Conservation (phyloP, 2,797 vertebrate species). For the Gallinago solitaria region DNA sequence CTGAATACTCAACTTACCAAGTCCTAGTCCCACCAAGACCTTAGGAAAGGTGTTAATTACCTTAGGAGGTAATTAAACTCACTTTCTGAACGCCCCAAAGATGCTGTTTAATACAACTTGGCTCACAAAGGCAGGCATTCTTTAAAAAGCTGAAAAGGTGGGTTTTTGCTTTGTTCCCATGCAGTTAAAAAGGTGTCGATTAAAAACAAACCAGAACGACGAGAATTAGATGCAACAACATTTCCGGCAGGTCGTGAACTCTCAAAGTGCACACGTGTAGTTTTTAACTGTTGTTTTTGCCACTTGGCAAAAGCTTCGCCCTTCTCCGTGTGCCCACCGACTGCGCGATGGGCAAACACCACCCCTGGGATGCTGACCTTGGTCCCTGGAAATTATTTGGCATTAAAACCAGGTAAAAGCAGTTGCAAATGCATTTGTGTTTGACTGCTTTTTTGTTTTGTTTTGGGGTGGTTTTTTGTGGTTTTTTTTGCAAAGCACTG, state of each 20-base stretch:
- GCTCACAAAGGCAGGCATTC: conserved; percentile 39
- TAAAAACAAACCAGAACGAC: conserved; percentile 23
- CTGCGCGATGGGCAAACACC: accelerated
- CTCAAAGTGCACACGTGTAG: not conserved
- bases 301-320: conserved; percentile 18
- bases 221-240: conserved; percentile 42
- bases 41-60: conserved; percentile 15
- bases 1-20: not conserved
- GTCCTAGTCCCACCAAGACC: not conserved
- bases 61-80: conserved; percentile 13
- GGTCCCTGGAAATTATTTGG: conserved; percentile 56
- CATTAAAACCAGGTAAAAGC: conserved; percentile 62
- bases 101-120: not conserved
- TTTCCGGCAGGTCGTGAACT: not conserved
- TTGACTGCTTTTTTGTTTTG: not conserved
- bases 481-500: not conserved
- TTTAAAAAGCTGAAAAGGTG: conserved; percentile 33
- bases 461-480: not conserved
- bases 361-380: not conserved
- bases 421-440: not conserved
- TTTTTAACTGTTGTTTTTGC: not conserved
- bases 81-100: not conserved
- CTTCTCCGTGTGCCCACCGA: not conserved
- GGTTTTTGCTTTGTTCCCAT: conserved; percentile 51
- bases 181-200: conserved; percentile 61